Percentiles rank a stretch among this genome's conserved stretches.
phyloP scores from a whole-genome alignment of 2,113 vertebrate species.

The Nothoprocta perdicaria region DNA sequence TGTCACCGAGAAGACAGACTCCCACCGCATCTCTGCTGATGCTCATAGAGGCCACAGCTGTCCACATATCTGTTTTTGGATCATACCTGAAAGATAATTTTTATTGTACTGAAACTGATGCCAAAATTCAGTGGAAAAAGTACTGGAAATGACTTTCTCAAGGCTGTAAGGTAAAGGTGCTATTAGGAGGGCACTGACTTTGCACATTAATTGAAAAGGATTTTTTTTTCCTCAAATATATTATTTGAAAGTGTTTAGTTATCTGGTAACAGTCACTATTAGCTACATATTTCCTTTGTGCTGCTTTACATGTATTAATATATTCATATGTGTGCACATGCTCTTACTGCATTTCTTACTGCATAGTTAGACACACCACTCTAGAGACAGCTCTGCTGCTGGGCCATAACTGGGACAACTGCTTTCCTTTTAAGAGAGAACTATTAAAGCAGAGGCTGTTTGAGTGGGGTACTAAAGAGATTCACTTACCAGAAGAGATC shows the following conservation, averaged over 20 bases:
- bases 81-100: slow-evolving; percentile 86
- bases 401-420: background rate
- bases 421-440: background rate
- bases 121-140: background rate
- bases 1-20: slow-evolving; percentile 96
- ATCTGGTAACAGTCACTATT: background rate
- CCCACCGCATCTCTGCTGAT: slow-evolving; percentile 97
- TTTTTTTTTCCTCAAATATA: background rate
- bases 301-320: background rate
- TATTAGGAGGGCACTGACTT: background rate
- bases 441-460: background rate
- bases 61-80: slow-evolving; percentile 97
- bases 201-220: background rate
- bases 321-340: background rate
- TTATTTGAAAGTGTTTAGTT: background rate
- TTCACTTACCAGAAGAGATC: background rate
- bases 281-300: background rate
- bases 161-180: background rate
- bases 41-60: slow-evolving; percentile 97
- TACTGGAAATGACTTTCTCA: background rate
- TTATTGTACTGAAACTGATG: background rate
- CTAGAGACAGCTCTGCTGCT: background rate
- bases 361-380: background rate
- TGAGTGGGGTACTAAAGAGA: background rate
- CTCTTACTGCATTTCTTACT: background rate